Base-by-base conservation (phyloP, 2,797 vertebrate species). In the Eupleurogrammus muticus region DNA sequence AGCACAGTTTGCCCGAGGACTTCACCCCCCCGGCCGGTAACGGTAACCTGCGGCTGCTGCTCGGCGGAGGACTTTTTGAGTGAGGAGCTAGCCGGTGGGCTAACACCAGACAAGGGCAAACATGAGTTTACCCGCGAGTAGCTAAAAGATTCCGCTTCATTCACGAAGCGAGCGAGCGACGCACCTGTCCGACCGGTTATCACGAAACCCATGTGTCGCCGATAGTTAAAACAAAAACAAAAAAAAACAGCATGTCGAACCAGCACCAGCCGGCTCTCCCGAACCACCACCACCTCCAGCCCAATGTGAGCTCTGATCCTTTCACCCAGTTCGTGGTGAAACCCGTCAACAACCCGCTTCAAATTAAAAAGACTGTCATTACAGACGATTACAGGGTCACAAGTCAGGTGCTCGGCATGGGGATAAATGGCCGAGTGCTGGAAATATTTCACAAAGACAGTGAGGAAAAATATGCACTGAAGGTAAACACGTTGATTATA, bases 331-430 rank as follows among this genome's bases (percentile, higher is more conserved):
- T 63, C 19, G 49, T 68, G 10, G 62, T 53, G 17, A 82, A 76
- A 36, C 44, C 77, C 2, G 23, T 70, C 14, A 74, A 34, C 60
- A 66, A 14, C 0, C 53, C 67, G 75, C 90, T 95, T 10, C 93
- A 92, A 69, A 92, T 95, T 73, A 96, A 93, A 87, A 95, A 95
- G 85, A 95, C 93, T 70, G 94, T 95, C 64, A 95, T 96, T 81
- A 95, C 95, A 69, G 96, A 96, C 80, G 95, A 96, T 67, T 96
- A 97, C 93, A 95, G 92, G 86, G 94, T 97, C 54, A 95, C 95
- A 60, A 94, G 92, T 71, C 95, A 96, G 90, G 95, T 96, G 59
- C 89, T 96, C 77, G 96, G 96, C 16, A 89, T 96, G 82, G 96
- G 96, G 54, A 96, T 97, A 83, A 97, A 97, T 84, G 95, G 96